These are phyloP conservation scores for Diorhabda elongata DNA, from an alignment of 1,140 invertebrate species.

Conservation along the genomic window DNA sequence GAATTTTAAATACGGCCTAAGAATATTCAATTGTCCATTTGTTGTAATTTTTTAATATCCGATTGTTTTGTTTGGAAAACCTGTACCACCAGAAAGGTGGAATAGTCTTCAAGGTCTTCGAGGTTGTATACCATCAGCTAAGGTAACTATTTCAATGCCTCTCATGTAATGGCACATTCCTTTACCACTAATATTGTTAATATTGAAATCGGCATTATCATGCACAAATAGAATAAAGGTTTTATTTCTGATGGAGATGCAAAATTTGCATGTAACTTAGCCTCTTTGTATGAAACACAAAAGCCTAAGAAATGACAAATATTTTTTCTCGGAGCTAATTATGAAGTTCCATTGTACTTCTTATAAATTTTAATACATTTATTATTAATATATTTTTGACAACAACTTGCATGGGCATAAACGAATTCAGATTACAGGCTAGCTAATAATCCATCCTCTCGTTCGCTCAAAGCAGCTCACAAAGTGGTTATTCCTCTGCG, in stretches of 20 bases:
- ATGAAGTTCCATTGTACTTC: too few relatives aligned
- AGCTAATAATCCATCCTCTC: too few relatives aligned
- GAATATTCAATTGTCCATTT: conserved; percentile 15
- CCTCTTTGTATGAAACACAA: conserved; percentile 27
- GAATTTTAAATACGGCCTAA: not conserved
- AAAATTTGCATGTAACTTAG: conserved; percentile 20
- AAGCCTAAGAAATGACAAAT: conserved; percentile 21
- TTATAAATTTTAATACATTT: too few relatives aligned
- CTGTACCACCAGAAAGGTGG: conserved; percentile 23
- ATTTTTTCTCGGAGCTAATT: not conserved
- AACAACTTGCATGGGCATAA: too few relatives aligned
- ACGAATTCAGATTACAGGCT: too few relatives aligned
- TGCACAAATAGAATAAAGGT: conserved; percentile 31
- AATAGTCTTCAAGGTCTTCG: conserved; percentile 16
- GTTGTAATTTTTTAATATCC: conserved; percentile 16
- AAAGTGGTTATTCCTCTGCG: too few relatives aligned
- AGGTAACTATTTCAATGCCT: conserved; percentile 26
- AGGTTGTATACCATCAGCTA: conserved; percentile 18
- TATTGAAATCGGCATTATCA: conserved; percentile 33
- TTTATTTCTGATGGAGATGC: conserved; percentile 19
- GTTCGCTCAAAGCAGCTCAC: too few relatives aligned
- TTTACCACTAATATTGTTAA: conserved; percentile 9
- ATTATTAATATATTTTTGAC: too few relatives aligned
- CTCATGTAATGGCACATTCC: conserved; percentile 9
- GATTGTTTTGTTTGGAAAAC: conserved; percentile 11